A percentile compares a stretch with the other conserved stretches of the same genome.
Evolutionary conservation across 2,113 vertebrate genomes (phyloP).

Genomic region (Oxyura jamaicensis): DNA sequence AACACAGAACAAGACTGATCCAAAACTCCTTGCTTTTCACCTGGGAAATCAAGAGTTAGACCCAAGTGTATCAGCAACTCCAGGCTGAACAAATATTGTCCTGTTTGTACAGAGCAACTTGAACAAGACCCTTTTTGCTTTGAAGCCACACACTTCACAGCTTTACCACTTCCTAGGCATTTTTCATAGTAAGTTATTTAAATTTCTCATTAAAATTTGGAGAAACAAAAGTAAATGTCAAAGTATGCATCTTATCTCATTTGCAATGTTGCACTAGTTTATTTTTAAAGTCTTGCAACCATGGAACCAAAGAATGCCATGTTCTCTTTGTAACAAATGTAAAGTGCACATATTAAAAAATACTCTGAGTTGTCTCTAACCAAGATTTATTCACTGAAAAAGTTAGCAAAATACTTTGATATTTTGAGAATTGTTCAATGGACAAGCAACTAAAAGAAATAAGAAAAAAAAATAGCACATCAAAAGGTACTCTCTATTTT

Average conservation of each 20-base stretch:
- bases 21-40: neutral
- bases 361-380: neutral
- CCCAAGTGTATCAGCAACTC: neutral
- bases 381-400: neutral
- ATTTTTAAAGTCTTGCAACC: constrained; percentile 54
- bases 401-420: neutral
- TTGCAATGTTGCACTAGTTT: constrained; percentile 37
- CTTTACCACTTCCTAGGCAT: neutral
- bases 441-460: neutral
- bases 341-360: constrained; percentile 16
- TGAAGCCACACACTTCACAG: neutral
- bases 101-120: neutral
- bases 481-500: neutral
- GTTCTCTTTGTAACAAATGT: neutral
- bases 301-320: constrained; percentile 54
- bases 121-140: neutral
- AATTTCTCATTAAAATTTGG: constrained; percentile 56
- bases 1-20: neutral
- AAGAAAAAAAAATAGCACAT: neutral
- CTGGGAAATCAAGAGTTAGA: neutral
- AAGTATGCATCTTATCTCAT: constrained; percentile 26
- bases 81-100: neutral
- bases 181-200: constrained; percentile 10
- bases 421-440: neutral
- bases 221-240: constrained; percentile 56